Evolutionary conservation across 2,797 vertebrate genomes (phyloP).

Genomic region (Hemitrygon akajei): DNA sequence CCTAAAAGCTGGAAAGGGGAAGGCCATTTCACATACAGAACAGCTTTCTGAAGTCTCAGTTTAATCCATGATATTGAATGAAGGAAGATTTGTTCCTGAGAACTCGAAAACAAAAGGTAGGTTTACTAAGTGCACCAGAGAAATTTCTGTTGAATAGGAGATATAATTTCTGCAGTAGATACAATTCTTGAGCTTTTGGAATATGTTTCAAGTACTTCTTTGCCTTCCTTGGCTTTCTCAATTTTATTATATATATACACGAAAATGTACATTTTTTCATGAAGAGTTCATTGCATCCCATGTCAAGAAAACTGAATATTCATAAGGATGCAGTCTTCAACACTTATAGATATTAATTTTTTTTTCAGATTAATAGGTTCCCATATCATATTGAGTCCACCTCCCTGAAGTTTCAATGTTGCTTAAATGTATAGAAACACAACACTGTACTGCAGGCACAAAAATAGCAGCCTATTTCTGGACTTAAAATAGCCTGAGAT

Average conservation of each 20-base stretch:
- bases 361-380: neutral
- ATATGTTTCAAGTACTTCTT: neutral
- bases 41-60: neutral
- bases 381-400: too few species aligned
- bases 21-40: neutral
- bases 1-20: neutral
- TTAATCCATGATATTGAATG: neutral
- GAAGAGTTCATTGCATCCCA: neutral
- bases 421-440: neutral
- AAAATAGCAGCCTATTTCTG: neutral
- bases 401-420: neutral
- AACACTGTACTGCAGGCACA: neutral
- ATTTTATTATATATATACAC: neutral
- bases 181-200: too few species aligned
- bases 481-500: constrained; percentile 8
- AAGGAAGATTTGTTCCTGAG: too few species aligned
- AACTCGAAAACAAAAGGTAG: neutral
- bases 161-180: constrained; percentile 37
- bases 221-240: neutral
- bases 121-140: neutral
- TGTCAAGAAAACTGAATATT: neutral
- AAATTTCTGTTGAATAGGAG: constrained; percentile 32
- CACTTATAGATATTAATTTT: neutral
- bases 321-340: neutral
- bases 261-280: neutral